Evolutionary conservation across 2,797 vertebrate genomes (phyloP).

Genomic region (Coilia nasus): DNA sequence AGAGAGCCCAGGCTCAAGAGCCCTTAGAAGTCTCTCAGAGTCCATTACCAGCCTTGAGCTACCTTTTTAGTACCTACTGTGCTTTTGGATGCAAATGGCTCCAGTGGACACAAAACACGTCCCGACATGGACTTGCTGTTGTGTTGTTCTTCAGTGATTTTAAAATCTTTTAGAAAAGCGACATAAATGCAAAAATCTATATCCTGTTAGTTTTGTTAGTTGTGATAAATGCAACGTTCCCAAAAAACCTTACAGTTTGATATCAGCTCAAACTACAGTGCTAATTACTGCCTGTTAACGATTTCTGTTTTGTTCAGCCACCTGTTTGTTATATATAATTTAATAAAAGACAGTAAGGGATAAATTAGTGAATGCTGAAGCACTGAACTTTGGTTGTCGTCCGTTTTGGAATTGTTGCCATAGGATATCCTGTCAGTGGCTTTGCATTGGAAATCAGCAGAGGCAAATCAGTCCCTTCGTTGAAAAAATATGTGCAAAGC

Average conservation of each 20-base stretch:
- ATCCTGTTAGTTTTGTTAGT: background rate
- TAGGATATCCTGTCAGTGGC: slow-evolving; percentile 32
- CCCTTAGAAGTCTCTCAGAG: background rate
- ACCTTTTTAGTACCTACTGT: background rate
- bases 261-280: background rate
- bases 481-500: background rate
- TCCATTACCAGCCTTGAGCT: background rate
- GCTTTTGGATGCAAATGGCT: background rate
- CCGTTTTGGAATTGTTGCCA: background rate
- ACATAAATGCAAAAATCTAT: background rate
- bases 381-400: background rate
- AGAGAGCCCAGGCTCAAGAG: slow-evolving; percentile 10
- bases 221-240: background rate
- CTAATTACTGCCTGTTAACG: background rate
- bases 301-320: background rate
- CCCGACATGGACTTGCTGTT: background rate
- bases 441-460: slow-evolving; percentile 54
- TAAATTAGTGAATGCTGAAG: background rate
- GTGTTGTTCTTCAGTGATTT: background rate
- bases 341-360: background rate
- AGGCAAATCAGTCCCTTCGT: slow-evolving; percentile 47
- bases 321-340: background rate
- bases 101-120: background rate
- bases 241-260: background rate
- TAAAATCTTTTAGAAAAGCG: background rate